A percentile compares a stretch with the other conserved stretches of the same genome.
Evolutionary conservation across 2,888 invertebrate genomes (phyloP).

Genomic region (Podotricha telesiphe): DNA sequence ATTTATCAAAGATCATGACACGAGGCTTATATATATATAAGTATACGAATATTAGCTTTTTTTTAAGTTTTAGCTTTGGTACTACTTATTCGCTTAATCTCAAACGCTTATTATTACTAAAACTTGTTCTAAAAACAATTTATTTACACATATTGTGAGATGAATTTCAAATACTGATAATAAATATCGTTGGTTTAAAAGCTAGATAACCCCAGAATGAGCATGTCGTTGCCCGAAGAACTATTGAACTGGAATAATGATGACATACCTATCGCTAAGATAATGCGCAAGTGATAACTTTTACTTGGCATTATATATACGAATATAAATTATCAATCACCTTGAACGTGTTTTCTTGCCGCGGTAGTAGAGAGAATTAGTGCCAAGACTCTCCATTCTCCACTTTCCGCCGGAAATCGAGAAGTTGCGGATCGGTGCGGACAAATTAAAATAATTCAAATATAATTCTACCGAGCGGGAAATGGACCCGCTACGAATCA

Average conservation of each 20-base stretch:
- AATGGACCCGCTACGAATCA: too few species aligned
- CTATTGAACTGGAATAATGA: conserved; percentile 29
- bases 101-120: neutral
- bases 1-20: too few species aligned
- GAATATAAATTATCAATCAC: neutral
- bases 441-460: too few species aligned
- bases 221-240: conserved; percentile 22
- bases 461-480: too few species aligned
- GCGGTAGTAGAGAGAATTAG: too few species aligned
- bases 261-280: conserved; percentile 15
- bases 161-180: conserved; percentile 22
- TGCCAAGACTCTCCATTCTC: too few species aligned
- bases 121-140: neutral
- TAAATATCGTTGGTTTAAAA: neutral
- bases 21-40: too few species aligned
- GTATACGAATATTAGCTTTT: too few species aligned
- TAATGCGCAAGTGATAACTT: neutral
- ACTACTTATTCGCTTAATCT: too few species aligned
- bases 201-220: conserved; percentile 25
- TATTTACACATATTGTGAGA: conserved; percentile 4
- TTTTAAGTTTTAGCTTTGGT: too few species aligned
- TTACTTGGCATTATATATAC: neutral
- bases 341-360: neutral
- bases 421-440: too few species aligned
- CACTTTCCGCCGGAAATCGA: too few species aligned